These are phyloP conservation scores for Campoletis raptor DNA, from an alignment of 2,888 invertebrate species.

Conservation along the genomic window DNA sequence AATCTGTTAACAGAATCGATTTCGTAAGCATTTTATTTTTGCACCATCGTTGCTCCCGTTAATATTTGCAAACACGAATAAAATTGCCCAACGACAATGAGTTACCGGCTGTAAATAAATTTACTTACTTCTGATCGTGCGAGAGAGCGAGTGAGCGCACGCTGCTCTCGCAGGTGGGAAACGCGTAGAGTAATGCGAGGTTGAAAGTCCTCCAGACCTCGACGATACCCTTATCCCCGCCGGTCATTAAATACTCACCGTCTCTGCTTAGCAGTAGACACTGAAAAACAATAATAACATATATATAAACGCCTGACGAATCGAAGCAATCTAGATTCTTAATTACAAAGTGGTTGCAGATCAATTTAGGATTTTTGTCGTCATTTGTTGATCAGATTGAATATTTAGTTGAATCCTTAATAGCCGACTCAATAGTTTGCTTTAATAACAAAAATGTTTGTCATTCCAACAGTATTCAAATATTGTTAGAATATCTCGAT, in stretches of 20 bases:
- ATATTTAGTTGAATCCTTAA: too few relatives aligned
- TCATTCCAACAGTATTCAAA: too few relatives aligned
- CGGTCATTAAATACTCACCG: constrained; percentile 99
- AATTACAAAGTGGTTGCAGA: too few relatives aligned
- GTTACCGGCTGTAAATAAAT: neutral
- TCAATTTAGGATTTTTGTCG: too few relatives aligned
- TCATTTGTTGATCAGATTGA: too few relatives aligned
- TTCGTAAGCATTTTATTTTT: neutral
- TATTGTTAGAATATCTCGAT: too few relatives aligned
- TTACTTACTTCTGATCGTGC: constrained; percentile 98
- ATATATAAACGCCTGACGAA: too few relatives aligned
- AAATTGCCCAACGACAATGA: neutral
- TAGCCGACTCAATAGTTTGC: too few relatives aligned
- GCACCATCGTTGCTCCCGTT: neutral
- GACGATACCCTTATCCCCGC: constrained; percentile 98
- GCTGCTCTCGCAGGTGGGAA: constrained; percentile 98
- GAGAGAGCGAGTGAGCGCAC: constrained; percentile 97
- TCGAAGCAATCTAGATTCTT: neutral
- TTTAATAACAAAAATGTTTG: too few relatives aligned
- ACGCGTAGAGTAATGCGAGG: constrained; percentile 98
- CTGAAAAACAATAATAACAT: constrained; percentile 85
- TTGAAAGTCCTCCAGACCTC: constrained; percentile 99
- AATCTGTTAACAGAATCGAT: constrained; percentile 89
- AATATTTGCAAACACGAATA: neutral
- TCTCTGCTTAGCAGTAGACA: constrained; percentile 97